phyloP scores from a whole-genome alignment of 2,888 invertebrate species.

The Masnerella sp. region DNA sequence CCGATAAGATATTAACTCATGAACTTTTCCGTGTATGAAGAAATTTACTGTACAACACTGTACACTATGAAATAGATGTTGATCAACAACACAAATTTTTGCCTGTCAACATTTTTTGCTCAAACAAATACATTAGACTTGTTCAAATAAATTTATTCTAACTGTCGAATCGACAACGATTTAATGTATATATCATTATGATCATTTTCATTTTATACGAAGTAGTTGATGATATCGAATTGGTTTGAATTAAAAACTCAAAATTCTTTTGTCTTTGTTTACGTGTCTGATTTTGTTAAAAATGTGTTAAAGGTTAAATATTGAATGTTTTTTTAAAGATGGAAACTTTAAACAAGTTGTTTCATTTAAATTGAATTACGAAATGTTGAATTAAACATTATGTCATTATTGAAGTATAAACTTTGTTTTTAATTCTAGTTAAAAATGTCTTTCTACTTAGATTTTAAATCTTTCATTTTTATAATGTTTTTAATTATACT shows the following conservation, averaged over 20 bases:
- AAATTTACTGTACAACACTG: slow-evolving; percentile 8
- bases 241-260: neutral
- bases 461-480: too few species aligned
- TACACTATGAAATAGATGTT: slow-evolving; percentile 25
- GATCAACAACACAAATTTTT: slow-evolving; percentile 15
- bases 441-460: too few species aligned
- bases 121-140: slow-evolving; percentile 10
- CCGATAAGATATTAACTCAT: slow-evolving; percentile 84
- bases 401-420: too few species aligned
- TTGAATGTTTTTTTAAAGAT: too few species aligned
- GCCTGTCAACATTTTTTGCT: slow-evolving; percentile 17
- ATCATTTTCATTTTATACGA: slow-evolving; percentile 5
- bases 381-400: too few species aligned
- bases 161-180: slow-evolving; percentile 12
- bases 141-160: slow-evolving; percentile 14
- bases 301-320: too few species aligned
- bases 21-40: slow-evolving; percentile 14
- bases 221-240: neutral
- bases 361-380: too few species aligned
- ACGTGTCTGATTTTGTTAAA: too few species aligned
- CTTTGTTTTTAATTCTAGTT: too few species aligned
- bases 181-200: slow-evolving; percentile 16
- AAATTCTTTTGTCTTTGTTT: too few species aligned
- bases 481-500: too few species aligned
- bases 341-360: too few species aligned